Evolutionary conservation across 2,113 vertebrate species (phyloP).

Genomic region (Nothobranchius kuhntae): DNA sequence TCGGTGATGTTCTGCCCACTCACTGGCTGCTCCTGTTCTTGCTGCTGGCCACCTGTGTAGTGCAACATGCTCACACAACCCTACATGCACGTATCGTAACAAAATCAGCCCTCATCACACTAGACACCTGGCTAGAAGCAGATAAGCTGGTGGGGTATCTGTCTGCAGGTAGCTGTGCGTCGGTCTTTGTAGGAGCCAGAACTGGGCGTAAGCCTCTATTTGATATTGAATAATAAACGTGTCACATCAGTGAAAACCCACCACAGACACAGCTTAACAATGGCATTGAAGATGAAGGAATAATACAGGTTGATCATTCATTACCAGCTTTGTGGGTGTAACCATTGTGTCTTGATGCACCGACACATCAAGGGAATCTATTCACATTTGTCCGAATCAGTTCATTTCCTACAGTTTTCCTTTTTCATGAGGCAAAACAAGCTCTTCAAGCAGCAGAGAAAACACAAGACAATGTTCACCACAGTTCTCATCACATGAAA

Average conservation of each 20-base stretch:
- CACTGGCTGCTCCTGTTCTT: constrained; percentile 52
- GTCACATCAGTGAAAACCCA: constrained; percentile 16
- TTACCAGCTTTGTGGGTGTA: constrained; percentile 33
- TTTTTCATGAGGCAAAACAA: constrained; percentile 18
- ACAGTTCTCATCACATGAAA: constrained; percentile 19
- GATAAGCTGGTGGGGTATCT: constrained; percentile 15
- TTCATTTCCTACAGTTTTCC: constrained; percentile 1
- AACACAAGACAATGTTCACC: constrained; percentile 16
- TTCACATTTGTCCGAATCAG: constrained; percentile 16
- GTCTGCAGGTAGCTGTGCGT: background rate
- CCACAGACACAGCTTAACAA: constrained; percentile 19
- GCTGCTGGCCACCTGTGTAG: constrained; percentile 63
- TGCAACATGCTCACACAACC: constrained; percentile 11
- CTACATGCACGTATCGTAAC: constrained; percentile 11
- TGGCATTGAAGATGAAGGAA: constrained; percentile 44
- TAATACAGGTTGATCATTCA: constrained; percentile 43
- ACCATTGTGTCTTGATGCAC: constrained; percentile 16
- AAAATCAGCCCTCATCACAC: constrained; percentile 66
- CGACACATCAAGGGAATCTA: constrained; percentile 13
- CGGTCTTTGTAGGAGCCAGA: background rate
- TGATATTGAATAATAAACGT: constrained; percentile 5
- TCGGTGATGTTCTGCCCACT: constrained; percentile 59
- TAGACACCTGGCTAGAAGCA: constrained; percentile 26
- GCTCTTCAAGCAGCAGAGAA: constrained; percentile 11
- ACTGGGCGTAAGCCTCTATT: background rate